A percentile compares a stretch with the other conserved stretches of the same genome.
These are phyloP conservation scores for Hirtodrosophila alboralis DNA, from an alignment of 2,888 invertebrate genomes.

Conservation along the genomic window DNA sequence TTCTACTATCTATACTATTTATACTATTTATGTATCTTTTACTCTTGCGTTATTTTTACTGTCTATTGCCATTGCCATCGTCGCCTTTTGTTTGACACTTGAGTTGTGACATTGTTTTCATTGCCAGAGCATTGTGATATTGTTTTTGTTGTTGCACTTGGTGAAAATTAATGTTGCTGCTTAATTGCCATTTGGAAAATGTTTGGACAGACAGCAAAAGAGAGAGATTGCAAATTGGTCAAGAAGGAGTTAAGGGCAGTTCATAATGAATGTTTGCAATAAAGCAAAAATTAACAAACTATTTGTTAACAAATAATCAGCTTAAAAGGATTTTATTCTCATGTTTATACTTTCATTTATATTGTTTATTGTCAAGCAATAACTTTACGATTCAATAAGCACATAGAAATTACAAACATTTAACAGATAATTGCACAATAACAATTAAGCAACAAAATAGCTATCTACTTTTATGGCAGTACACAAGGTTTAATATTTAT, in stretches of 20 bases:
- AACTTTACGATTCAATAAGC: not conserved
- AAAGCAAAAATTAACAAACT: slow-evolving; percentile 1
- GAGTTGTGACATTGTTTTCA: slow-evolving; percentile 68
- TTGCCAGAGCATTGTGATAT: slow-evolving; percentile 47
- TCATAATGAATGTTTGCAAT: not conserved
- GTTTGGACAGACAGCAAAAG: slow-evolving; percentile 17
- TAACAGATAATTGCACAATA: not conserved
- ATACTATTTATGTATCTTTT: not conserved
- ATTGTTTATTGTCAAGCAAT: not conserved
- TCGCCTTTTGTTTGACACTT: slow-evolving; percentile 68
- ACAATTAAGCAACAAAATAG: too few species aligned
- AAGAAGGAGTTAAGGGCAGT: not conserved
- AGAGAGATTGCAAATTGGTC: slow-evolving; percentile 6
- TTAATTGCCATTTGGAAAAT: slow-evolving; percentile 55
- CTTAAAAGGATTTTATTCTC: not conserved
- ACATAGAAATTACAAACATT: not conserved
- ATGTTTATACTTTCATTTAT: not conserved
- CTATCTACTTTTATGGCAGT: too few species aligned
- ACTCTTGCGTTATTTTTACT: slow-evolving; percentile 19
- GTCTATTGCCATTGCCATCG: slow-evolving; percentile 53
- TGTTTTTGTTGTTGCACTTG: slow-evolving; percentile 28
- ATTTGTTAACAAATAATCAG: not conserved
- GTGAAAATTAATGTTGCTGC: slow-evolving; percentile 48
- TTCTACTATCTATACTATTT: not conserved
- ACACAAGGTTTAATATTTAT: too few species aligned